Evolutionary conservation across 2,113 vertebrate species (phyloP).

Genomic region (Gambusia affinis): DNA sequence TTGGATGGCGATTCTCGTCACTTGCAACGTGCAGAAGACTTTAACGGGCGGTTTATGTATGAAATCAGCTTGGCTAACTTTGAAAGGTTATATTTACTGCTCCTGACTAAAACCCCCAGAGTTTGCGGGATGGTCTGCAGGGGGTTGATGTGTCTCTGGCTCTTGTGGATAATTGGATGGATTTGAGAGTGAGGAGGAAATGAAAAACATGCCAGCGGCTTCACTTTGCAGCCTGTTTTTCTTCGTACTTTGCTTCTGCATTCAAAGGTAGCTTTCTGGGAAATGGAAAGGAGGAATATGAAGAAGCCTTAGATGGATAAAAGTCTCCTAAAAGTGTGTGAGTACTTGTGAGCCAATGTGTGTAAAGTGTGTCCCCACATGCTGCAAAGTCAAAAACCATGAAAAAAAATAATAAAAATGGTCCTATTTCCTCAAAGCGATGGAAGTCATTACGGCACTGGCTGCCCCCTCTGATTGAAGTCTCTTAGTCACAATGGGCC

Average conservation of each 20-base stretch:
- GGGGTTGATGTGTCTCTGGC: conserved; percentile 28
- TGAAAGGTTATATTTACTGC: conserved; percentile 3
- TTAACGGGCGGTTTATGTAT: background rate
- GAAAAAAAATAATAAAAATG: conserved; percentile 11
- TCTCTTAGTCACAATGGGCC: conserved; percentile 58
- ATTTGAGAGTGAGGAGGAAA: conserved; percentile 21
- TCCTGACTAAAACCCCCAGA: conserved; percentile 12
- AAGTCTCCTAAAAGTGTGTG: background rate
- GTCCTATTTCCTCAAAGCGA: conserved; percentile 61
- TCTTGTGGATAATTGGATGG: conserved; percentile 31
- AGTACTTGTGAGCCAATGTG: background rate
- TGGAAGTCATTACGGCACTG: conserved; percentile 64
- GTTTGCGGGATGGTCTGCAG: conserved; percentile 21
- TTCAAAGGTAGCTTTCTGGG: conserved; percentile 17
- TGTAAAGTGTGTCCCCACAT: conserved; percentile 16
- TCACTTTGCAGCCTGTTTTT: conserved; percentile 23
- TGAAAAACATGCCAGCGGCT: conserved; percentile 12
- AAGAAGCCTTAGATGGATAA: conserved; percentile 7
- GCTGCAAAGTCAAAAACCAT: conserved; percentile 43
- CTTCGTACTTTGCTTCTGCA: background rate
- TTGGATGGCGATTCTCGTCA: background rate
- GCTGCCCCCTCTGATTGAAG: conserved; percentile 70
- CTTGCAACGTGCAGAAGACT: background rate
- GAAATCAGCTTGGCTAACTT: background rate
- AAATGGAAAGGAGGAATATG: conserved; percentile 5